Evolutionary conservation across 2,113 vertebrate genomes (phyloP), one percentile per base, ranked within the genome.

Genomic region (Pangasianodon hypophthalmus): DNA sequence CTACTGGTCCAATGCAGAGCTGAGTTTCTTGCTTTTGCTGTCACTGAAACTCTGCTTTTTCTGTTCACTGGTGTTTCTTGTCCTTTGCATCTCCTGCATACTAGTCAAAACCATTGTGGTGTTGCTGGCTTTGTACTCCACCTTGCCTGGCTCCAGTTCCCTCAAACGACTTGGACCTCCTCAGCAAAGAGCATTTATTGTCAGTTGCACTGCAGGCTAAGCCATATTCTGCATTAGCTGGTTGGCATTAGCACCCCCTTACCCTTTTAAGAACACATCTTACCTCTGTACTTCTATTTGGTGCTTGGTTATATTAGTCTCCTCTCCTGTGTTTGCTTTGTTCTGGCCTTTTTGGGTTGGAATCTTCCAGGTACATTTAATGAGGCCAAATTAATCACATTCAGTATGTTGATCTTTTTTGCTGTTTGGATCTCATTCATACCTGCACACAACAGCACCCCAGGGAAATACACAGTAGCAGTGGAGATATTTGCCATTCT

Each of bases 401-500:
- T 96, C 91, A 96, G 96, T 90, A 95, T 96, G 96, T 87, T 96
- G 16, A 96, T 96, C 73, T 96, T 96, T 92, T 96, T 93, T 62
- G 95, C 95, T 0, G 96, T 96, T 1, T 96, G 96, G 96, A 94
- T 96, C 46, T 95, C 95, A 29, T 96, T 96, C 89, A 96, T 96
- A 3, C 96, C 96, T 29, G 96, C 96, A 54, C 93, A 96, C 81
- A 92, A 95, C 88, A 96, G 95, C 86, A 94, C 94, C 52, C 95
- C 96, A 21, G 95, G 96, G 56, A 96, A 96, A 79, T 96, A 95
- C 81, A 95, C 95, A 10, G 95, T 96, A 48, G 95, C 95, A 16
- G 95, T 96, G 60, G 96, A 96, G 93, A 94, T 96, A 52, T 96
- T 96, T 91, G 95, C 96, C 44, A 96, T 96, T 67, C 88, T 96